Conservation (phyloP, 2,888 invertebrate genomes). For the Lordiphosa andalusiaca region DNA sequence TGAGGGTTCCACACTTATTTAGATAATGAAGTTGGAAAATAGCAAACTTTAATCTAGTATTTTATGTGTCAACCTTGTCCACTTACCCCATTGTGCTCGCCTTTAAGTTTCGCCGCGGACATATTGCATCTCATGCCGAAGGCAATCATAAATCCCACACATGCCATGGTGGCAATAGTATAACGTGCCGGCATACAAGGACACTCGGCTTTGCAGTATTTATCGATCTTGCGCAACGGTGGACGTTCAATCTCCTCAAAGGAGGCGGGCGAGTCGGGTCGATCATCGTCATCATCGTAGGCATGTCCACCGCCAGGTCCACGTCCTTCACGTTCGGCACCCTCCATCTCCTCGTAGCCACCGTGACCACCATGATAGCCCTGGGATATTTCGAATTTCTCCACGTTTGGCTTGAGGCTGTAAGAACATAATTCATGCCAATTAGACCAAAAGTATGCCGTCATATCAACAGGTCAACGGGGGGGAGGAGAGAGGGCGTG, state of each 20-base stretch:
- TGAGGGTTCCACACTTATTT: too few relatives aligned
- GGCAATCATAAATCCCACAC: slow-evolving; percentile 94
- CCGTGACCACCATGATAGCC: slow-evolving; percentile 77
- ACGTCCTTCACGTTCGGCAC: slow-evolving; percentile 72
- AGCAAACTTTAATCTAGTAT: too few relatives aligned
- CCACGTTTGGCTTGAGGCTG: slow-evolving; percentile 75
- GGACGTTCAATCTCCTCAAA: slow-evolving; percentile 92
- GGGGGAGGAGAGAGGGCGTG: slow-evolving; percentile 40
- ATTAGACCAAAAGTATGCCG: slow-evolving; percentile 38
- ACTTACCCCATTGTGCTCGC: slow-evolving; percentile 84
- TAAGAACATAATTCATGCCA: slow-evolving; percentile 61
- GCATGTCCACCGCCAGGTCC: slow-evolving; percentile 76
- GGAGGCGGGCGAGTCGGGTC: slow-evolving; percentile 87
- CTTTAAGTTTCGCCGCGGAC: slow-evolving; percentile 96
- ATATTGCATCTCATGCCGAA: slow-evolving; percentile 99
- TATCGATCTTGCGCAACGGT: slow-evolving; percentile 91
- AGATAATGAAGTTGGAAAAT: too few relatives aligned
- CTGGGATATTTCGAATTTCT: slow-evolving; percentile 79
- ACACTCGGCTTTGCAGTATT: slow-evolving; percentile 92
- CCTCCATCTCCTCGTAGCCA: slow-evolving; percentile 79
- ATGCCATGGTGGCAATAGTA: slow-evolving; percentile 92
- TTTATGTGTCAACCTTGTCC: neutral
- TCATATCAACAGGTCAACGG: slow-evolving; percentile 35
- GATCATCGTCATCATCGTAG: slow-evolving; percentile 82
- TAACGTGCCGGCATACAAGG: slow-evolving; percentile 92